Conservation (phyloP, 2,797 vertebrate genomes). For the Cossypha heuglini region DNA sequence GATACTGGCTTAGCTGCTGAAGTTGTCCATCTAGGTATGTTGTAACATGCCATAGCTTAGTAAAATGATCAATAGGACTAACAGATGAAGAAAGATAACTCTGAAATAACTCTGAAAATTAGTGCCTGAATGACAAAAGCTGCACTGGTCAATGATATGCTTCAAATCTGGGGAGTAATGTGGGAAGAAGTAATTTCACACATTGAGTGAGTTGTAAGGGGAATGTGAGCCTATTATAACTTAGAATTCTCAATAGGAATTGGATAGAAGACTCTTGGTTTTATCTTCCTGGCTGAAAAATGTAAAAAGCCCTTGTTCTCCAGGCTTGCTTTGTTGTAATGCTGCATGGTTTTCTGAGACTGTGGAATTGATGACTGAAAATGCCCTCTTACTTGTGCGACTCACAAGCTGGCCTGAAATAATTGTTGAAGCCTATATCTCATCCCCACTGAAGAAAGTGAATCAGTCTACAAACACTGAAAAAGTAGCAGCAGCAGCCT, state of each 20-base stretch:
- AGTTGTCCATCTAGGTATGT: neutral
- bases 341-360: neutral
- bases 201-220: neutral
- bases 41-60: neutral
- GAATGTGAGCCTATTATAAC: neutral
- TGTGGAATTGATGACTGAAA: neutral
- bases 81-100: neutral
- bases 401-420: neutral
- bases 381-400: neutral
- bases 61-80: neutral
- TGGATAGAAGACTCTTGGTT: neutral
- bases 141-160: neutral
- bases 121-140: neutral
- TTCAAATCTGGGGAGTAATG: neutral
- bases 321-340: neutral
- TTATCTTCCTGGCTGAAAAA: neutral
- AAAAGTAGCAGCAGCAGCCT: neutral
- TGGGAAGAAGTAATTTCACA: neutral
- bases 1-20: neutral
- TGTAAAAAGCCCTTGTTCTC: neutral
- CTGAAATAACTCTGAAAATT: neutral
- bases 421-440: neutral
- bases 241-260: neutral
- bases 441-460: accelerated
- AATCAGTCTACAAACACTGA: neutral